Percentiles rank a stretch among this genome's conserved stretches.
Conservation (phyloP, 2,797 vertebrate species). For the Cirrhinus mrigala region DNA sequence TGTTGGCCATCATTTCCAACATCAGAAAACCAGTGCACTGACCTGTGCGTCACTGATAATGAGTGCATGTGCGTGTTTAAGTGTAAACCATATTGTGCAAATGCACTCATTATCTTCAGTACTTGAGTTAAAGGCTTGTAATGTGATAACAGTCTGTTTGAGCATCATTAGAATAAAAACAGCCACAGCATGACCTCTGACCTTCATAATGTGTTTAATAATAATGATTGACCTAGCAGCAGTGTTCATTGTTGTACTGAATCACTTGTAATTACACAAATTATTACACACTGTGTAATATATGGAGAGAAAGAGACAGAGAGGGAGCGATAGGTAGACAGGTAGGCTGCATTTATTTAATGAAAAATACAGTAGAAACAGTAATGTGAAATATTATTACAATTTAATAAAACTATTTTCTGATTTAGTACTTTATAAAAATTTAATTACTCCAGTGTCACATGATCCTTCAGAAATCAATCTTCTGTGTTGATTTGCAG, state of each 20-base stretch:
- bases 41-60: neutral
- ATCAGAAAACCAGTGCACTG: constrained; percentile 1
- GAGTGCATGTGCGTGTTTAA: neutral
- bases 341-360: neutral
- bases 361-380: neutral
- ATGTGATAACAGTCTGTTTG: constrained; percentile 20
- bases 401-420: neutral
- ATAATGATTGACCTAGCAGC: neutral
- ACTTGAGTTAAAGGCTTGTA: neutral
- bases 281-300: neutral
- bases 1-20: constrained; percentile 28
- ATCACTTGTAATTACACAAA: neutral
- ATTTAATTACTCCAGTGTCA: too few relatives aligned
- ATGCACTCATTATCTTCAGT: constrained; percentile 21
- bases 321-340: neutral
- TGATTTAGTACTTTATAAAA: neutral
- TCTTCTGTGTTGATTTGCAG: too few relatives aligned
- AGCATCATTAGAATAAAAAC: neutral
- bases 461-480: too few relatives aligned
- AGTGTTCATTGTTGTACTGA: neutral
- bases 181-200: neutral
- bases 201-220: neutral
- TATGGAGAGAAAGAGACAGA: neutral
- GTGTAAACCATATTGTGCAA: constrained; percentile 2
- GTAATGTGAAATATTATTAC: neutral